Percentiles rank a stretch among this genome's conserved stretches.
phyloP scores from a whole-genome alignment of 2,797 vertebrate species.

The Austrolebias charrua region DNA sequence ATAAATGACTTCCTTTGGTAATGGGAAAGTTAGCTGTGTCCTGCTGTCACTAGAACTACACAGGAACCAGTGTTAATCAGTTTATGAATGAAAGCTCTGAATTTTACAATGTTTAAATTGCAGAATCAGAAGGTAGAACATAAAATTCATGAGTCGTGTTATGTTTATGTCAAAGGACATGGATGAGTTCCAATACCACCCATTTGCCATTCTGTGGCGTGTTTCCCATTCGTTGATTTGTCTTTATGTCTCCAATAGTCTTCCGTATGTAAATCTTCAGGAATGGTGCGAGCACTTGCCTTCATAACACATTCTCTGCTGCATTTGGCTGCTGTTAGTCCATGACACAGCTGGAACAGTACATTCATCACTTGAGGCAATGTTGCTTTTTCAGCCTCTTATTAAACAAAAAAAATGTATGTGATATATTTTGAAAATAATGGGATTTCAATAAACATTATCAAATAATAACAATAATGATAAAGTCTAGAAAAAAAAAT shows the following conservation, averaged over 20 bases:
- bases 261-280: slow-evolving; percentile 11
- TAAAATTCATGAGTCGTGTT: neutral
- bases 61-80: slow-evolving; percentile 32
- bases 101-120: slow-evolving; percentile 9
- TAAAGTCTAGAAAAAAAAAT: slow-evolving; percentile 6
- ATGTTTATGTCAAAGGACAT: slow-evolving; percentile 12
- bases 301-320: slow-evolving; percentile 12
- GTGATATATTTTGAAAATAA: slow-evolving; percentile 7
- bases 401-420: slow-evolving; percentile 18
- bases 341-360: slow-evolving; percentile 21
- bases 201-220: neutral
- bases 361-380: slow-evolving; percentile 36
- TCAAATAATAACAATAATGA: neutral
- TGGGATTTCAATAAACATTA: slow-evolving; percentile 10
- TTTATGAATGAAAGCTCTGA: slow-evolving; percentile 19
- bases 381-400: slow-evolving; percentile 21
- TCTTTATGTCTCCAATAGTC: neutral
- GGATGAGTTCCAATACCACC: neutral
- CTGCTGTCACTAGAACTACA: slow-evolving; percentile 29
- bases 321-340: slow-evolving; percentile 15
- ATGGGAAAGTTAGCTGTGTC: slow-evolving; percentile 46
- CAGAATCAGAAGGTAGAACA: neutral
- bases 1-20: slow-evolving; percentile 57
- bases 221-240: slow-evolving; percentile 9
- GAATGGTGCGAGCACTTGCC: slow-evolving; percentile 9